Evolutionary conservation across 2,797 vertebrate genomes (phyloP), one percentile per base, ranked within the genome.

Genomic region (Novumbra hubbsi): DNA sequence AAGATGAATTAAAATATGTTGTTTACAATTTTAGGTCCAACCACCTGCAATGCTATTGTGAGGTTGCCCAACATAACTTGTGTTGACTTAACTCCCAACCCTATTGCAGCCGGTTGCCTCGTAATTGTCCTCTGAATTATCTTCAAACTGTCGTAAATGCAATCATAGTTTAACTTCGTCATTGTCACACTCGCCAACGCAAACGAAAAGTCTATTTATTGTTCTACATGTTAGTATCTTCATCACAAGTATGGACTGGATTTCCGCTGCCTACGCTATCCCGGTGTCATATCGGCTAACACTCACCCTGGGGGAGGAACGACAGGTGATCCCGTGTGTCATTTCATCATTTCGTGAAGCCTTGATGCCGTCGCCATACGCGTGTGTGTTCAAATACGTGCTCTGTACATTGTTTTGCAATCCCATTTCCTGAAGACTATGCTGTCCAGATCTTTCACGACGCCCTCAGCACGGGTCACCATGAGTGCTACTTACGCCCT

Each of bases 381-480:
- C 11, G 30, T 8, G 7, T 8, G 7, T 16, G 30, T 30, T 19
- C 63, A 11, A 65, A 65, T 65, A 32, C 30, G 34, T 65, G 30
- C 63, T 17, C 5, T 65, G 30, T 30, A 17, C 2, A 65, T 65
- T n/a, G n/a, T 65, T 34, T 65, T 17, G 16, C 41, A n/a, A n/a
- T 19, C 34, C 78, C 60, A 79, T 21, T 85, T 52, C 80, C 68
- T 63, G 17, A 84, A 95, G 94, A 95, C 83, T 94, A 95, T 6
- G 94, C 94, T 0, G 91, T 94, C 62, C 92, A 95, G 81, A 94
- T 95, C 76, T 94, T 95, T 86, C 92, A 94, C 0, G 93, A 94
- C 41, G 93, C 93, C 71, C 84, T 95, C 78, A 93, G 85, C 84
- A 92, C 88, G 30, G 92, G 93, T 64, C 89, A 90, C 72, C 91